These are phyloP conservation scores for Lasioglossum leucozonium DNA, from an alignment of 2,888 invertebrate species.

Conservation along the genomic window DNA sequence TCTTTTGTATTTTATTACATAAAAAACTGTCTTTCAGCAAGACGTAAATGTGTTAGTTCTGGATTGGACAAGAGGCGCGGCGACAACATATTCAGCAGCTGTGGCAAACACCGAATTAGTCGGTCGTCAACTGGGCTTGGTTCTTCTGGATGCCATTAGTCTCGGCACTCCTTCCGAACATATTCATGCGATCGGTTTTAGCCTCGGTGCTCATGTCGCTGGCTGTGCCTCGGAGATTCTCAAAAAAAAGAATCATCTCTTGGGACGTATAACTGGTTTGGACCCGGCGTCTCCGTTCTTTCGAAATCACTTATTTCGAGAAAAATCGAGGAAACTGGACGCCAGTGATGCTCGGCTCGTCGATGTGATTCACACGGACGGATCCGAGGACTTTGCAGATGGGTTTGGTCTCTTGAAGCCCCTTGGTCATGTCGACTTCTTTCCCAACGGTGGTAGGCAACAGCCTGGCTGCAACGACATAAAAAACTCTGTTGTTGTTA, in stretches of 20 bases:
- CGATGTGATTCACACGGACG: constrained; percentile 90
- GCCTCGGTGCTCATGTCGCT: constrained; percentile 87
- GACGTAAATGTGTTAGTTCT: constrained; percentile 86
- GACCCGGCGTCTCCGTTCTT: constrained; percentile 88
- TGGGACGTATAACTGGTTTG: constrained; percentile 87
- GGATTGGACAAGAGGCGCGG: constrained; percentile 87
- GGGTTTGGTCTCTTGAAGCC: constrained; percentile 87
- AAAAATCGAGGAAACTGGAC: constrained; percentile 87
- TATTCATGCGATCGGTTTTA: constrained; percentile 87
- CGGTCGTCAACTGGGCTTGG: constrained; percentile 86
- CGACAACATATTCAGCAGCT: constrained; percentile 86
- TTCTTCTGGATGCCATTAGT: constrained; percentile 85
- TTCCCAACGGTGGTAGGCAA: constrained; percentile 87
- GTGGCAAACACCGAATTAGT: constrained; percentile 88
- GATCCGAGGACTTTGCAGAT: constrained; percentile 86
- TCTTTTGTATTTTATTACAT: background rate
- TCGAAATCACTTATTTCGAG: constrained; percentile 86
- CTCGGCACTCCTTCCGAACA: constrained; percentile 84
- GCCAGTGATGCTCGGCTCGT: constrained; percentile 88
- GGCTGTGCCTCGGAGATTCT: constrained; percentile 87
- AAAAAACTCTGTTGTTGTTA: constrained; percentile 86
- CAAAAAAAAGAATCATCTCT: constrained; percentile 82
- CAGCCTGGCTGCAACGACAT: constrained; percentile 87
- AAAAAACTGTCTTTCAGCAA: constrained; percentile 81
- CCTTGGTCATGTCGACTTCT: constrained; percentile 87